Evolutionary conservation across 2,113 vertebrate species (phyloP).

Genomic region (Hydrolagus affinis): DNA sequence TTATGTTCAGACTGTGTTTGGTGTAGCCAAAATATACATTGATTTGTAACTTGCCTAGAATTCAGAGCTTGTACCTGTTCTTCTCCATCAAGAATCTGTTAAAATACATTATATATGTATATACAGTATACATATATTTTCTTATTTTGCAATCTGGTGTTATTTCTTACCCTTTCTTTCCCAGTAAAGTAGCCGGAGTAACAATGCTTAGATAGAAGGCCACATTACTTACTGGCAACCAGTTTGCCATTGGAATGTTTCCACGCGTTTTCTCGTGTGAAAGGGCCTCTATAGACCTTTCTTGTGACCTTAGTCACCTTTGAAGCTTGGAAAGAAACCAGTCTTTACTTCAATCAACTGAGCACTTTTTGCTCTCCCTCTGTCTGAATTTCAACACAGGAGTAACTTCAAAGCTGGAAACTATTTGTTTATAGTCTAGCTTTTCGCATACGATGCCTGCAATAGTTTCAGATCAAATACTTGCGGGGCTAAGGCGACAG

Average conservation of each 20-base stretch:
- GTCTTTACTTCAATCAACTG: conserved; percentile 15
- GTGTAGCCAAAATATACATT: neutral
- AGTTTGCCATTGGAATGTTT: neutral
- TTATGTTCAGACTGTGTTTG: neutral
- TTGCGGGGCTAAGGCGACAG: neutral
- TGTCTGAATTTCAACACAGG: neutral
- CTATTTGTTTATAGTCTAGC: conserved; percentile 27
- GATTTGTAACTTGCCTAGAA: neutral
- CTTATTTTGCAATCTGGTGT: neutral
- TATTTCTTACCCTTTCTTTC: neutral
- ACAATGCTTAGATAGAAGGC: neutral
- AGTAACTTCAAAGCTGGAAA: conserved; percentile 11
- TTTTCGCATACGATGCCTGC: neutral
- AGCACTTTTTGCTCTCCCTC: neutral
- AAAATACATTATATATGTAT: too few species aligned
- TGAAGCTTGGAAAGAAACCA: conserved; percentile 18
- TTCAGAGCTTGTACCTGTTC: neutral
- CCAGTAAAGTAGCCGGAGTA: neutral
- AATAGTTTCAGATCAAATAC: neutral
- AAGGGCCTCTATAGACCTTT: neutral
- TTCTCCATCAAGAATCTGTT: neutral
- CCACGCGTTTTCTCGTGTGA: conserved; percentile 1
- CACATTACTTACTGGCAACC: neutral
- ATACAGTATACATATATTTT: too few species aligned
- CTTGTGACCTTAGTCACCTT: conserved; percentile 13